Percentiles rank a stretch among this genome's conserved stretches.
Evolutionary conservation across 1,140 invertebrate species (phyloP).

Genomic region (Leptestheria dahalacensis): DNA sequence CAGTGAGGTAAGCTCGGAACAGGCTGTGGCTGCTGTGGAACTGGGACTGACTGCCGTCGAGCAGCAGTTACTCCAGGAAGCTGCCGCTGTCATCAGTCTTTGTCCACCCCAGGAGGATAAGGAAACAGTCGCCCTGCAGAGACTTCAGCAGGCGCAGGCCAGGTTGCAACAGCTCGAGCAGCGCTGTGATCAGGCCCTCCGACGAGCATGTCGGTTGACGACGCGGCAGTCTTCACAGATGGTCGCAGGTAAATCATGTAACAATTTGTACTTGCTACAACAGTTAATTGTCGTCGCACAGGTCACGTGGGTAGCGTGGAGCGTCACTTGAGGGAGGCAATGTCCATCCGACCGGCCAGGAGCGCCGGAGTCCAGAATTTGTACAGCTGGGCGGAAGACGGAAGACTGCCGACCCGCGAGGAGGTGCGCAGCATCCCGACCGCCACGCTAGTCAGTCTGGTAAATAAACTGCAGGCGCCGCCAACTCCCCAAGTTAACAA

Average conservation of each 20-base stretch:
- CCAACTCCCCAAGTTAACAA: slow-evolving; percentile 18
- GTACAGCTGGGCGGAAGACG: slow-evolving; percentile 12
- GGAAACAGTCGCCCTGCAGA: background rate
- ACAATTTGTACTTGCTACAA: too few relatives aligned
- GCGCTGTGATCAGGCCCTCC: background rate
- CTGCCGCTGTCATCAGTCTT: background rate
- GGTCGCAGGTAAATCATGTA: background rate
- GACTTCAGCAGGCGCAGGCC: background rate
- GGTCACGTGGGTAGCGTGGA: background rate
- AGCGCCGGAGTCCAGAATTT: background rate
- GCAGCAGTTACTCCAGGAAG: slow-evolving; percentile 3
- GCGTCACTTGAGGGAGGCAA: background rate
- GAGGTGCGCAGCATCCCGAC: slow-evolving; percentile 35
- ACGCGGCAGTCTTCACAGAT: slow-evolving; percentile 5
- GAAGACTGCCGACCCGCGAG: slow-evolving; percentile 28
- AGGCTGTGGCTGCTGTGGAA: background rate
- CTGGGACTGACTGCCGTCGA: background rate
- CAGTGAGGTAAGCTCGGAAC: background rate
- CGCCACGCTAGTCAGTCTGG: slow-evolving; percentile 36
- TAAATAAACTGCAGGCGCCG: slow-evolving; percentile 35
- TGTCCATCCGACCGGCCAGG: background rate
- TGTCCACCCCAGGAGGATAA: background rate
- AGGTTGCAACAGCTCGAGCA: background rate
- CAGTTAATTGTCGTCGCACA: background rate
- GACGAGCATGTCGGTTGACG: background rate